Conservation (phyloP, 2,113 vertebrate species). For the Pollimyrus isidori region DNA sequence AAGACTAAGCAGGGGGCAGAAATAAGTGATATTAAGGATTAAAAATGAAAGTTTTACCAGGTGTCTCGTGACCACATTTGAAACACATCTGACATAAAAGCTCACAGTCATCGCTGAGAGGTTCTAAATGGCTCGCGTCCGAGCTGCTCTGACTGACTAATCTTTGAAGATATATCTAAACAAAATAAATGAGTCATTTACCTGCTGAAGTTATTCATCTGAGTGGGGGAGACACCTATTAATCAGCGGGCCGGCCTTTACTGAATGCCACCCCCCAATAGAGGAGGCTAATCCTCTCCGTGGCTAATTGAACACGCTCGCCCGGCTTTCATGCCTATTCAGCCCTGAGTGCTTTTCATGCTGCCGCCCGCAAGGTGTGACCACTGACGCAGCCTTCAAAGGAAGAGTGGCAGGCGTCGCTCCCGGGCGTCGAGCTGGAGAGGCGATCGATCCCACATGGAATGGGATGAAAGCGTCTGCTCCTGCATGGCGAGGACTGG, state of each 20-base stretch:
- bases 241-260: constrained; percentile 41
- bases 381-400: neutral
- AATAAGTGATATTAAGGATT: neutral
- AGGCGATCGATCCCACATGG: constrained; percentile 1
- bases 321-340: constrained; percentile 44
- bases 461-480: neutral
- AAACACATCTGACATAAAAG: neutral
- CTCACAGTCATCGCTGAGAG: neutral
- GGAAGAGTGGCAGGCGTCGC: neutral
- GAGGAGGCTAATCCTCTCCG: constrained; percentile 27
- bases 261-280: constrained; percentile 31
- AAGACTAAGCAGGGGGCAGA: neutral
- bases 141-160: neutral
- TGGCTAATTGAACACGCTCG: constrained; percentile 57
- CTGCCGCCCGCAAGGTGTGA: constrained; percentile 38
- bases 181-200: constrained; percentile 37
- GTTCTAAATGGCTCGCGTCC: constrained; percentile 20
- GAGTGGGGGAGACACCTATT: constrained; percentile 43
- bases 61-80: neutral
- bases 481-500: neutral
- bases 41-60: neutral
- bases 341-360: constrained; percentile 34
- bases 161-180: constrained; percentile 39
- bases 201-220: constrained; percentile 22
- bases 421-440: neutral